Conservation (phyloP, 2,888 invertebrate genomes). For the Idaea aversata region DNA sequence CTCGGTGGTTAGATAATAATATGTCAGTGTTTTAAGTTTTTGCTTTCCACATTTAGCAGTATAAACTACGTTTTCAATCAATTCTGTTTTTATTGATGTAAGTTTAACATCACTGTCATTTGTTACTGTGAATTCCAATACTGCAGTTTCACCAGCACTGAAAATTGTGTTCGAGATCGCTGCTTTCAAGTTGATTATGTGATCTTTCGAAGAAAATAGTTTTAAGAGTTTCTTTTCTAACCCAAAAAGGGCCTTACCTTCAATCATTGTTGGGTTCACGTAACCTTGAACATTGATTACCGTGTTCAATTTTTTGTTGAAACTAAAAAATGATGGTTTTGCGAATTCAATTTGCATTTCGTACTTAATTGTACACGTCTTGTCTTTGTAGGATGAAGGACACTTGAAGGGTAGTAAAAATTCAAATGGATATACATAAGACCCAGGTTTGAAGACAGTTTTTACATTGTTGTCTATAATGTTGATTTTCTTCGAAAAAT, state of each 20-base stretch:
- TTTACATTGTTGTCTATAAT: constrained; percentile 12
- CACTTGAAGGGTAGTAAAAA: constrained; percentile 24
- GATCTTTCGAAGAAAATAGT: constrained; percentile 13
- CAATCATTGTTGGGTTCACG: constrained; percentile 8
- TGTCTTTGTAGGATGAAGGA: constrained; percentile 21
- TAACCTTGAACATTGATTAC: constrained; percentile 24
- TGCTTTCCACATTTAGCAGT: constrained; percentile 22
- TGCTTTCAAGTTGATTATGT: constrained; percentile 22
- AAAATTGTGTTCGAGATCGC: constrained; percentile 10
- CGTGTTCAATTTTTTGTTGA: constrained; percentile 15
- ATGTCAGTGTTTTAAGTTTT: constrained; percentile 13
- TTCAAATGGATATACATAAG: constrained; percentile 23
- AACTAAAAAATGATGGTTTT: constrained; percentile 21
- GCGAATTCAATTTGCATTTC: constrained; percentile 18
- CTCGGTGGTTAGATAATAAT: constrained; percentile 19
- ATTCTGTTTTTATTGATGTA: constrained; percentile 24
- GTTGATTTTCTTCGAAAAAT: constrained; percentile 5
- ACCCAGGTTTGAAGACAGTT: constrained; percentile 9
- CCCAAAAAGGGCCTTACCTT: constrained; percentile 22
- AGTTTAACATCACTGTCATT: constrained; percentile 28
- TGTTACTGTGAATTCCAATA: neutral
- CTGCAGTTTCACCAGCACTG: neutral
- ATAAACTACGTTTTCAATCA: constrained; percentile 24
- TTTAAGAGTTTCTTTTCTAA: constrained; percentile 22
- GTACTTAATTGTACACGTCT: constrained; percentile 18